Conservation (phyloP, 2,113 vertebrate genomes). For the Percopsis transmontana region DNA sequence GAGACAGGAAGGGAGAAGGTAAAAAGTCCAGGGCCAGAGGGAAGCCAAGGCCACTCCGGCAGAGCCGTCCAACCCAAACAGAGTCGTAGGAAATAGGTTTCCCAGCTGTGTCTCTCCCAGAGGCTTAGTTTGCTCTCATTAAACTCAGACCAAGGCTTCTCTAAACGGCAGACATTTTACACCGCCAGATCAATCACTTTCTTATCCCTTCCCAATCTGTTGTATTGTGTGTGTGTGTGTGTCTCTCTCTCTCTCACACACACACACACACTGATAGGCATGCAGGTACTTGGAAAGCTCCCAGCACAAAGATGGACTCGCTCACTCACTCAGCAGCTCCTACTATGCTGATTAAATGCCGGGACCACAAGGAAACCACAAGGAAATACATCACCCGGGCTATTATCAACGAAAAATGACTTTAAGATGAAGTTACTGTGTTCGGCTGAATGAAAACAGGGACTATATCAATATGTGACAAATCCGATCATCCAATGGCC, state of each 20-base stretch:
- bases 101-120: slow-evolving; percentile 12
- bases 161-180: slow-evolving; percentile 20
- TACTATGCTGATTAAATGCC: slow-evolving; percentile 35
- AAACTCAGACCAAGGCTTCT: slow-evolving; percentile 21
- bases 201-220: background rate
- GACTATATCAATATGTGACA: slow-evolving; percentile 47
- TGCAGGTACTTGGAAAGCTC: slow-evolving; percentile 27
- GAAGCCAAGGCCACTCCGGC: background rate
- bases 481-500: slow-evolving; percentile 35
- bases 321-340: slow-evolving; percentile 1
- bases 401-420: slow-evolving; percentile 48
- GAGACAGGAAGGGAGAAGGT: background rate
- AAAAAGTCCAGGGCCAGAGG: slow-evolving; percentile 10
- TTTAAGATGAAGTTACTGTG: slow-evolving; percentile 42
- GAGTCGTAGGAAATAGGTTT: slow-evolving; percentile 6
- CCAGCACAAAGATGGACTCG: slow-evolving; percentile 13
- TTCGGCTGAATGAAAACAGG: slow-evolving; percentile 29
- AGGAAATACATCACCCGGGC: slow-evolving; percentile 41
- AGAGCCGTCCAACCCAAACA: background rate
- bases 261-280: slow-evolving; percentile 10
- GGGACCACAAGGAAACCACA: slow-evolving; percentile 18
- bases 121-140: slow-evolving; percentile 29
- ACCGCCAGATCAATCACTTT: slow-evolving; percentile 44
- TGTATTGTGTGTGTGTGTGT: background rate
- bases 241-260: slow-evolving; percentile 2